Evolutionary conservation across 92 coral and sea anemone genomes (phyloP).

Genomic region (Meandrina meandrites): DNA sequence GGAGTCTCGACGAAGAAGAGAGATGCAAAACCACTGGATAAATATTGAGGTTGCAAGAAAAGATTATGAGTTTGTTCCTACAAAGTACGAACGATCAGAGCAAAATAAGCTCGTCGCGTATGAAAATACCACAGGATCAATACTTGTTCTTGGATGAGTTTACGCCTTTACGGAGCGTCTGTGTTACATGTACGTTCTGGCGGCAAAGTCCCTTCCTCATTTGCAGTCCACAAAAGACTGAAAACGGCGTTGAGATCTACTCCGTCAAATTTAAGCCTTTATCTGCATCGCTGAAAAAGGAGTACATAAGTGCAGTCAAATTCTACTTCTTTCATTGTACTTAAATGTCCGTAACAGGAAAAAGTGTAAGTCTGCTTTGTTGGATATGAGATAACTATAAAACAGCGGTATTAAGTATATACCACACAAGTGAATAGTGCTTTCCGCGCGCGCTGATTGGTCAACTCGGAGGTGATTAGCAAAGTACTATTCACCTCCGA

Average conservation of each 20-base stretch:
- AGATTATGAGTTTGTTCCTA: not conserved
- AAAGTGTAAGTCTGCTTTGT: not conserved
- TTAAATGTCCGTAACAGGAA: not conserved
- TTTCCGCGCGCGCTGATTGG: no score
- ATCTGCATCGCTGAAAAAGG: conserved; percentile 32
- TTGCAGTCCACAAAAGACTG: not conserved
- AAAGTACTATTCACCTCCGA: no score
- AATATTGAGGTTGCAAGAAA: not conserved
- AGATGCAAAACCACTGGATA: not conserved
- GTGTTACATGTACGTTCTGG: not conserved
- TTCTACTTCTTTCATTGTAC: not conserved
- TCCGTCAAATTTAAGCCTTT: conserved; percentile 36
- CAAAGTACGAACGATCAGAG: not conserved
- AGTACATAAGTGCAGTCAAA: not conserved
- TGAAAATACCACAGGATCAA: not conserved
- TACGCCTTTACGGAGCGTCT: not conserved
- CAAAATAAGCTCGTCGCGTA: not conserved
- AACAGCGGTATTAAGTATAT: no score
- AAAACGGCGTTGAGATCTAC: not conserved
- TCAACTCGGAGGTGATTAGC: no score
- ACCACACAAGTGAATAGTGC: no score
- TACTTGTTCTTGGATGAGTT: not conserved
- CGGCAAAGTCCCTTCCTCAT: not conserved
- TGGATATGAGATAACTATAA: not conserved
- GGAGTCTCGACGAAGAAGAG: not conserved